phyloP scores from a whole-genome alignment of 2,797 vertebrate species.

The Mionectes olivaceus region DNA sequence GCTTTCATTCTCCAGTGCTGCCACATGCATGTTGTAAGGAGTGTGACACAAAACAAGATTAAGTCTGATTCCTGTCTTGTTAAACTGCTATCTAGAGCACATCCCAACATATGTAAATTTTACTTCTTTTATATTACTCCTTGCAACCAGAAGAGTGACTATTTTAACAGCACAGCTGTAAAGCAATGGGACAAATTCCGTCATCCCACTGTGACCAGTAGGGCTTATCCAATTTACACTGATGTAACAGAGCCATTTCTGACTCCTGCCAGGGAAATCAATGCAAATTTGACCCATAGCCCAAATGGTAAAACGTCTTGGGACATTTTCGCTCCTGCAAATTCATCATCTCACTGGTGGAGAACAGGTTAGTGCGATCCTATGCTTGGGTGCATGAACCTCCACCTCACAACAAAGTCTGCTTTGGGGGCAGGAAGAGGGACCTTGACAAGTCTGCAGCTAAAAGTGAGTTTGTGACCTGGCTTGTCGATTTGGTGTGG shows the following conservation, averaged over 20 bases:
- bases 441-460: neutral
- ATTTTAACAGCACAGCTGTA: neutral
- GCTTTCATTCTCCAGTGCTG: neutral
- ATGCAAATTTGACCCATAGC: neutral
- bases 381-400: neutral
- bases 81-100: neutral
- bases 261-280: neutral
- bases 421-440: neutral
- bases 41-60: neutral
- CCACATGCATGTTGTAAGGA: neutral
- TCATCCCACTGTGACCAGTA: neutral
- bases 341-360: neutral
- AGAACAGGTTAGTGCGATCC: neutral
- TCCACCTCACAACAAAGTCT: neutral
- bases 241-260: neutral
- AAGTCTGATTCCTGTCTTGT: neutral
- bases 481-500: neutral
- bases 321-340: neutral
- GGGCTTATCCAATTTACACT: neutral
- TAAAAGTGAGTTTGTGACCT: neutral
- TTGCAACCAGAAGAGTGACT: neutral
- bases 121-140: neutral
- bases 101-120: neutral
- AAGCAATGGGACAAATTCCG: conserved; percentile 8
- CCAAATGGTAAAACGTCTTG: neutral